Conservation (phyloP, 37 sponge, comb jelly and placozoan genomes). For the Halisarca cf. caerulea region DNA sequence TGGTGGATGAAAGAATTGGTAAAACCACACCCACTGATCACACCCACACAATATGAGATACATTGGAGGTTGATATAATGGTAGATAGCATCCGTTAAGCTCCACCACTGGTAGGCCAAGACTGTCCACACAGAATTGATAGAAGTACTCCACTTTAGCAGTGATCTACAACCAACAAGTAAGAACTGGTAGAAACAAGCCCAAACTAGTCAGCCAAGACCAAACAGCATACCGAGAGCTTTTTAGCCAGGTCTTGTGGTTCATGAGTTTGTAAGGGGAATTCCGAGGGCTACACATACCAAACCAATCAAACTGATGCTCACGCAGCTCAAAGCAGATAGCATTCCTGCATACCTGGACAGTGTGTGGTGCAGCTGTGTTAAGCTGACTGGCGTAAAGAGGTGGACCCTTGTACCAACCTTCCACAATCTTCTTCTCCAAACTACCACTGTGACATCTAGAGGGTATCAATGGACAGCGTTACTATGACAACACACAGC, state of each 20-base stretch:
- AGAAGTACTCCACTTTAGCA: slow-evolving; percentile 66
- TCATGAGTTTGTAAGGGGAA: not conserved
- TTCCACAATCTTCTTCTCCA: not conserved
- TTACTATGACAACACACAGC: not conserved
- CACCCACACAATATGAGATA: not conserved
- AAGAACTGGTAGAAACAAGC: not conserved
- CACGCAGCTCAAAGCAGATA: too few relatives aligned
- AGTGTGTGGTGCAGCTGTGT: too few relatives aligned
- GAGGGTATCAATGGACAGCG: too few relatives aligned
- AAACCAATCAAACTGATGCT: too few relatives aligned
- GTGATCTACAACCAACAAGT: slow-evolving; percentile 3
- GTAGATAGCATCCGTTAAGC: not conserved
- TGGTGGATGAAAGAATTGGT: not conserved
- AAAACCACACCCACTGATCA: not conserved
- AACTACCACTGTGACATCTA: not conserved
- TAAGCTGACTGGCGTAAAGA: too few relatives aligned
- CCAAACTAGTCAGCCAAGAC: not conserved
- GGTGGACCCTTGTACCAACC: not conserved
- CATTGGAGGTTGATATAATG: not conserved
- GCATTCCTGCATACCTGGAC: too few relatives aligned
- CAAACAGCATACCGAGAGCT: not conserved
- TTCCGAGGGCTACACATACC: too few relatives aligned
- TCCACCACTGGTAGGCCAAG: slow-evolving; percentile 37
- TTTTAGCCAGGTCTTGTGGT: not conserved
- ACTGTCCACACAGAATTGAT: slow-evolving; percentile 53